Evolutionary conservation across 2,113 vertebrate species (phyloP).

Genomic region (Theristicus caerulescens): DNA sequence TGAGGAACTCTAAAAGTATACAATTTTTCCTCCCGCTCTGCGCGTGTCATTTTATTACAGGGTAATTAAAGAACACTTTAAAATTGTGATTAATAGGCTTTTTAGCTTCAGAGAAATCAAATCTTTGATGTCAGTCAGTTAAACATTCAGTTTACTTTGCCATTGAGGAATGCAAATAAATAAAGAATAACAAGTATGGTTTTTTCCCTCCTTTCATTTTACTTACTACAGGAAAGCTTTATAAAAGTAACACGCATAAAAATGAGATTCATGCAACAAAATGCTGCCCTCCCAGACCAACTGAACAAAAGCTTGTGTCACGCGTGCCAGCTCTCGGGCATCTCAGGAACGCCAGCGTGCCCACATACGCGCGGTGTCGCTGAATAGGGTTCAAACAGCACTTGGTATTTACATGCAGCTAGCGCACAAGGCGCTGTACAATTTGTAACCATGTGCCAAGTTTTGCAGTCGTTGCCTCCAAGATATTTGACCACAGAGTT

Average conservation of each 20-base stretch:
- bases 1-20: background rate
- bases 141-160: conserved; percentile 55
- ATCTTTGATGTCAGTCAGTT: conserved; percentile 61
- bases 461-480: background rate
- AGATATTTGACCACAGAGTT: background rate
- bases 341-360: rapidly evolving
- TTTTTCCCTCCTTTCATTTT: background rate
- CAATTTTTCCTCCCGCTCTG: background rate
- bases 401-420: background rate
- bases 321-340: background rate
- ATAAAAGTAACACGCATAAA: background rate
- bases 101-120: conserved; percentile 64
- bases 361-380: rapidly evolving
- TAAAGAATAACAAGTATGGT: background rate
- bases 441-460: background rate
- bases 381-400: background rate
- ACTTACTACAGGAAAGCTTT: background rate
- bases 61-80: conserved; percentile 65
- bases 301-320: rapidly evolving
- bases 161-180: conserved; percentile 47
- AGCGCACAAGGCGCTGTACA: background rate
- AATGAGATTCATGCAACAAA: background rate
- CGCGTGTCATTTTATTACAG: conserved; percentile 9
- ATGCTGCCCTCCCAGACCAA: background rate
- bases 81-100: conserved; percentile 64